Percentiles rank a stretch among this genome's conserved stretches.
These are phyloP conservation scores for Limnodromus scolopaceus DNA, from an alignment of 2,797 vertebrate genomes.

Conservation along the genomic window DNA sequence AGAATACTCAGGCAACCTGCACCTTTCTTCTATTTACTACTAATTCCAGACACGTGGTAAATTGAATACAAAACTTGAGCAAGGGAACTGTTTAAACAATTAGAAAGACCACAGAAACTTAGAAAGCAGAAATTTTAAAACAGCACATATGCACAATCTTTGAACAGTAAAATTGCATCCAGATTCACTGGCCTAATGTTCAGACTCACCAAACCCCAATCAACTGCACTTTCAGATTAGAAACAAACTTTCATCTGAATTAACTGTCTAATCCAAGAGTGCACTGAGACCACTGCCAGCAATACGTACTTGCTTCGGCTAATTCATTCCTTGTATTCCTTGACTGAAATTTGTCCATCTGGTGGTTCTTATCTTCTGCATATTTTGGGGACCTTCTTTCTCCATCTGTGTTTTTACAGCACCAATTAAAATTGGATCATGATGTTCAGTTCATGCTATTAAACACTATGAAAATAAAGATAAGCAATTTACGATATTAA, in stretches of 20 bases:
- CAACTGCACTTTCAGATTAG: not conserved
- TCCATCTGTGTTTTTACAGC: conserved; percentile 26
- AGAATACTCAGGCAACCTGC: conserved; percentile 15
- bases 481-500: not conserved
- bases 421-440: not conserved
- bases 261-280: not conserved
- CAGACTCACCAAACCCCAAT: not conserved
- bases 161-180: not conserved
- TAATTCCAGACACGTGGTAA: conserved; percentile 1
- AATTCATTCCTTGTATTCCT: not conserved
- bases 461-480: not conserved
- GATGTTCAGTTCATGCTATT: conserved; percentile 3
- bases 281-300: not conserved
- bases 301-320: not conserved
- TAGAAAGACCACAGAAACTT: not conserved
- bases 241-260: not conserved
- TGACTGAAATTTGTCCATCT: not conserved
- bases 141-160: not conserved
- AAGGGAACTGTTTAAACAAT: not conserved
- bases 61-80: conserved; percentile 7
- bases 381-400: conserved; percentile 1
- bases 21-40: conserved; percentile 45
- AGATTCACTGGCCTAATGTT: not conserved
- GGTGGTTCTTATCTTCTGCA: not conserved
- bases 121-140: not conserved